phyloP scores from a whole-genome alignment of 2,797 vertebrate species.

The Sebastes steindachneri region DNA sequence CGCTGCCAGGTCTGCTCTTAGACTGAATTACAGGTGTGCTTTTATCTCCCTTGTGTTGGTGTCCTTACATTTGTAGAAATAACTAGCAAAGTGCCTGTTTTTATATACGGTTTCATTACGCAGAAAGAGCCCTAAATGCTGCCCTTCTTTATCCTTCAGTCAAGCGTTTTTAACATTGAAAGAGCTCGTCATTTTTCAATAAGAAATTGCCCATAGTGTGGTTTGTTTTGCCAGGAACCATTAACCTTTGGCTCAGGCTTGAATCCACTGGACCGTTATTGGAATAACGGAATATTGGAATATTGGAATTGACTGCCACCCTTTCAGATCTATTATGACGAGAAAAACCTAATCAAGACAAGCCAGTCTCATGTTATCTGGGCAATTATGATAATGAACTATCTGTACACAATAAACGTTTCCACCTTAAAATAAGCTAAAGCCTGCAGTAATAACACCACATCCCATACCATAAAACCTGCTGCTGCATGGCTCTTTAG shows the following conservation, averaged over 20 bases:
- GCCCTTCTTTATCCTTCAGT: not conserved
- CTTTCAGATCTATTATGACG: not conserved
- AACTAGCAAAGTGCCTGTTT: not conserved
- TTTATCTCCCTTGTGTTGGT: not conserved
- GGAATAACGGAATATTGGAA: not conserved
- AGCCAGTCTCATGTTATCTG: not conserved
- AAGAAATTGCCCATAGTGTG: not conserved
- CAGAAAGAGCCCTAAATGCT: not conserved
- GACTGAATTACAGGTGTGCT: not conserved
- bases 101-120: not conserved
- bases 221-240: conserved; percentile 1
- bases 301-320: not conserved
- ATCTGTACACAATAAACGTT: not conserved
- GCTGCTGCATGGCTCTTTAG: not conserved
- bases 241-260: not conserved
- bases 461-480: not conserved
- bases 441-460: not conserved
- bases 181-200: not conserved
- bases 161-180: not conserved
- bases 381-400: not conserved
- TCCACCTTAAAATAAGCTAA: not conserved
- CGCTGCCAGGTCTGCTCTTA: not conserved
- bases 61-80: not conserved
- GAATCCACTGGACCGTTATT: not conserved
- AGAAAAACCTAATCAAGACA: not conserved